Percentiles rank a stretch among this genome's conserved stretches.
Evolutionary conservation across 2,888 invertebrate genomes (phyloP).

Genomic region (Emmelina monodactyla): DNA sequence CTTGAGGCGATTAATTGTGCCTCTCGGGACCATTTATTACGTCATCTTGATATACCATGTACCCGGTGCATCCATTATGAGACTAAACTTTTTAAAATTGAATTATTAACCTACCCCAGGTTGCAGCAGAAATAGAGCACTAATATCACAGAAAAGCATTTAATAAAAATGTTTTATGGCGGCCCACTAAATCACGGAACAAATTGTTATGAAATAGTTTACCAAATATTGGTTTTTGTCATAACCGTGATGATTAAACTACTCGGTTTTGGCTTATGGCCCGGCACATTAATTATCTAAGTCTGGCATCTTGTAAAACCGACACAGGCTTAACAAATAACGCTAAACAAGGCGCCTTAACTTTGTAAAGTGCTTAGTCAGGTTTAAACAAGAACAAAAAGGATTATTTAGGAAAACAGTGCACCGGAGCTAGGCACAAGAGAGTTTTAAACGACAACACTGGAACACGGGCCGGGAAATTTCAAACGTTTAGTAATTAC

Average conservation of each 20-base stretch:
- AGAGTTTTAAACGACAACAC: not conserved
- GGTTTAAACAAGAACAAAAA: conserved; percentile 33
- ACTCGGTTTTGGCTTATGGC: too few relatives aligned
- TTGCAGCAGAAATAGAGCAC: too few relatives aligned
- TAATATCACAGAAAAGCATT: too few relatives aligned
- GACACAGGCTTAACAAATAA: conserved; percentile 55
- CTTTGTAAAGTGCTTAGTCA: conserved; percentile 45
- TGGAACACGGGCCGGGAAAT: not conserved
- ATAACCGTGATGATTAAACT: too few relatives aligned
- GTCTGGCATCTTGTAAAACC: conserved; percentile 45
- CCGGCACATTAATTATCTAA: conserved; percentile 55
- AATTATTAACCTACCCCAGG: too few relatives aligned
- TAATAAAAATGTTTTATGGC: too few relatives aligned
- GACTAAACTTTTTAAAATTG: conserved; percentile 17
- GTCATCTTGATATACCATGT: conserved; percentile 37
- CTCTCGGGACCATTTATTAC: conserved; percentile 39
- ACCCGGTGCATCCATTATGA: conserved; percentile 23
- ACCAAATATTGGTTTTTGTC: too few relatives aligned
- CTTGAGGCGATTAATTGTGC: conserved; percentile 46
- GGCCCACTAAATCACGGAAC: too few relatives aligned
- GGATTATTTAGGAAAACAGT: conserved; percentile 32
- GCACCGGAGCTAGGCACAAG: conserved; percentile 16
- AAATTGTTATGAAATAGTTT: too few relatives aligned
- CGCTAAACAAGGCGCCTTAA: conserved; percentile 43
- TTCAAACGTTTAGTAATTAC: not conserved